Base-by-base conservation (phyloP, 2,888 invertebrate species). In the Agriopis marginaria region DNA sequence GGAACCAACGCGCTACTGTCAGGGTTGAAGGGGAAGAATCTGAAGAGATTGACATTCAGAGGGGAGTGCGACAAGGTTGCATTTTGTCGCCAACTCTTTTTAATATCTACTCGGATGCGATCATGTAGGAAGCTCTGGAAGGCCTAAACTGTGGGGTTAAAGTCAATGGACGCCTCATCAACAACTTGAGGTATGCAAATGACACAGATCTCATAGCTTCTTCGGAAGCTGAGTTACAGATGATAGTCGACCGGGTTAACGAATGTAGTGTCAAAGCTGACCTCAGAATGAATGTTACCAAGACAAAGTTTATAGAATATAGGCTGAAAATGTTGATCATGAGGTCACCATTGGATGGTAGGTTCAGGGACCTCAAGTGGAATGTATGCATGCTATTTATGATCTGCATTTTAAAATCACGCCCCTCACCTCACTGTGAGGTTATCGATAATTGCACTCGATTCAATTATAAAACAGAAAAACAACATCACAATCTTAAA, bases 191-290 rank as follows among this genome's bases (percentile, higher is more conserved):
- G 47, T 47, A 47, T 12, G 47, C 47, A 1, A 9, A 45, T 45
- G 45, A 45, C 12, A 45, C 12, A 47, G 47, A n/a, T 12, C 47
- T 11, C 12, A 47, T 47, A n/a, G 47, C 12, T 11, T 47, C 47
- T 47, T 12, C 47, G n/a, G 12, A 47, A n/a, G 47, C 11, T n/a
- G 47, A 47, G n/a, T 47, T 47, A 47, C 47, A 47, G 47, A 47
- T n/a, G 47, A 47, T 47, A n/a, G 47, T 47, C 10, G 47, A 12
- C 6, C 47, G 47, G 11, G 61, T 63, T 45, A 45, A 63, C 50
- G n/a, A 59, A 55, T 40, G 42, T 10, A 42, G 9, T 42, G 8
- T 40, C 3, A 40, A 42, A 42, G 9, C 42, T 42, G 42, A 5
- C 4, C 32, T 32, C 4, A 32, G 5, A 42, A 42, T 42, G 42